These are phyloP conservation scores for Eudasyphora cyanicolor DNA, from an alignment of 2,888 invertebrate species.

Conservation along the genomic window DNA sequence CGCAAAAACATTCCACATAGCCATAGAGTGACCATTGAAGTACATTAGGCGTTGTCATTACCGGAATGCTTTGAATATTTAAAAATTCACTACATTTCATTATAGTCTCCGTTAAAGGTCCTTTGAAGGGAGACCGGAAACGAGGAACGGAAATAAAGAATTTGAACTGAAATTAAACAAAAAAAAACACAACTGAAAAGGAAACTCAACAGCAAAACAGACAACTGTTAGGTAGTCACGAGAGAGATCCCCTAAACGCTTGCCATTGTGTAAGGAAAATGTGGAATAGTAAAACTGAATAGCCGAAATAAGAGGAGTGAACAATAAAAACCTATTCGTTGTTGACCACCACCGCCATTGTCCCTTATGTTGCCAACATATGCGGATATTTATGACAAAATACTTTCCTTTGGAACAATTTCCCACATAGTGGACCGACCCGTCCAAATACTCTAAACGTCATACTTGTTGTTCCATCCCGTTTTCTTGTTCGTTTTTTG, in stretches of 20 bases:
- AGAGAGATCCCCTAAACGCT: not conserved
- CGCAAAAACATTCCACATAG: not conserved
- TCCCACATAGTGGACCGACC: not conserved
- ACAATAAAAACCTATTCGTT: not conserved
- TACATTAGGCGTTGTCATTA: conserved; percentile 28
- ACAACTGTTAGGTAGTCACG: not conserved
- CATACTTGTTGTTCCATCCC: not conserved
- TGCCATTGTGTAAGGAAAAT: not conserved
- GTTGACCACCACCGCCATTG: not conserved
- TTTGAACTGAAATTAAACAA: not conserved
- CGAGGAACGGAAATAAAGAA: conserved; percentile 12
- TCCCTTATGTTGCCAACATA: not conserved
- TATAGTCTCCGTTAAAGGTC: not conserved
- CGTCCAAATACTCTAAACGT: not conserved
- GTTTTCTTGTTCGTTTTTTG: not conserved
- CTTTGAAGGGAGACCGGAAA: not conserved
- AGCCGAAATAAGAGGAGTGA: not conserved
- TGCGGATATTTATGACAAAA: conserved; percentile 22
- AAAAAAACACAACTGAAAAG: not conserved
- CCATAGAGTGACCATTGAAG: conserved; percentile 21
- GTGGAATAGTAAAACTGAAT: not conserved
- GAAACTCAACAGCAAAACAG: not conserved
- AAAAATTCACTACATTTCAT: not conserved
- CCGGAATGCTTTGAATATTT: conserved; percentile 30
- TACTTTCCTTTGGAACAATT: not conserved